Evolutionary conservation across 2,888 invertebrate species (phyloP), one percentile per base, ranked within the genome.

Genomic region (Drosophila dives): DNA sequence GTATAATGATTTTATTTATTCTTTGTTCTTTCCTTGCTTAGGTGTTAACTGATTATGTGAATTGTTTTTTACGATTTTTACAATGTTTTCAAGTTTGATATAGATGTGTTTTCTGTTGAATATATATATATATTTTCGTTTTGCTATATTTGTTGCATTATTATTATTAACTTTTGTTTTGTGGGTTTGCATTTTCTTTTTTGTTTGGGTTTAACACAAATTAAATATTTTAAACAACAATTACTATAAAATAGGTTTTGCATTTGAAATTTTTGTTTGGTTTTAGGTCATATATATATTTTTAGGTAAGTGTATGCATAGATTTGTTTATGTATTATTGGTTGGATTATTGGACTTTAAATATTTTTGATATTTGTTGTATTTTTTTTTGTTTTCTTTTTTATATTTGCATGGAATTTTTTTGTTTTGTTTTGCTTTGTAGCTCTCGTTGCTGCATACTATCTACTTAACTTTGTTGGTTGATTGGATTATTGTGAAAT

Each of bases 331-430:
- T 71, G 87, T 80, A 73, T 82, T 83, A 77, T 88, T 72, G 61
- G 66, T 88, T 86, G 83, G 83, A 72, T 84, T 83, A 82, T 81
- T 79, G 69, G 80, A 82, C 80, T 66, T 85, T 67, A 63, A 87
- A 80, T 73, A 68, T 70, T 72, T 63, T 72, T 45, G 60, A 78
- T 83, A 83, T 64, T 65, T 61, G 56, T 70, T 58, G 45, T 59
- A 65, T 77, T 36, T 51, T 63, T 59, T 60, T 48, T 42, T 29
- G 38, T 50, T 56, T 53, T 54, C 56, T 61, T 49, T 26, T 49
- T 49, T 60, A 20, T 20, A 45, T 45, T 64, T 32, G 23, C 38
- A 45, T 72, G 75, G 76, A 80, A 61, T 65, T 76, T 67, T 68
- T 34, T 54, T 54, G 71, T 67, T 45, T 69, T 34, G 34, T 54